Base-by-base conservation (phyloP, 2,888 invertebrate genomes). In the Xanthorhoe designata region DNA sequence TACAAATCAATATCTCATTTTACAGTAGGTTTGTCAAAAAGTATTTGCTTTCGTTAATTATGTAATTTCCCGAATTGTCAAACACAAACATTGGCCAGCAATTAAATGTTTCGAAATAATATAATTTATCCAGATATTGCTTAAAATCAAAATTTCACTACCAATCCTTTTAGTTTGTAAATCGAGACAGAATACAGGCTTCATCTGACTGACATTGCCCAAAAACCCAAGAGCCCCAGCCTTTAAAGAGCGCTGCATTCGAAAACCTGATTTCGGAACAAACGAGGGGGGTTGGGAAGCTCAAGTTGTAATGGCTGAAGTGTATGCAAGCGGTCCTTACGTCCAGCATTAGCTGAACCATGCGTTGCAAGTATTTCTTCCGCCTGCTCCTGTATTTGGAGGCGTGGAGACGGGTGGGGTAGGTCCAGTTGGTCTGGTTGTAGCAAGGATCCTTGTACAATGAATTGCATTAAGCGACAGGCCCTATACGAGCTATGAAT, bases 381-480 rank as follows among this genome's bases (percentile, higher is more conserved):
- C 66, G 67, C 42, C 19, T 38, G 60, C 56, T 67, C 69, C 73
- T 45, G 68, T 67, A 70, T 76, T 73, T 68, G 58, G 65, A 69
- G 56, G 68, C 45, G 59, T 47, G 54, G 61, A 56, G 69, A 69
- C 76, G 61, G 74, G 77, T 38, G 61, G 24, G 76, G 79, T 1
- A 71, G 84, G 45, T 81, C 80, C 68, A 24, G 67, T 73, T 74
- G 70, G 51, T 61, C 24, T 86, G 83, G 89, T 63, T 74, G 69
- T 67, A 75, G 79, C 78, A 84, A 80, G 86, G 85, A 89, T 88
- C 85, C 86, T 86, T 84, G 84, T 86, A 90, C 91, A 91, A 91
- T 90, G 91, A 89, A 91, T 91, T 88, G 91, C 87, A 90, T 89
- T 89, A 88, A 86, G 87, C 87, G 90, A 89, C 90, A 90, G 83